Evolutionary conservation across 2,113 vertebrate species (phyloP), one percentile per base, ranked within the genome.

Genomic region (Eurystomus gularis): DNA sequence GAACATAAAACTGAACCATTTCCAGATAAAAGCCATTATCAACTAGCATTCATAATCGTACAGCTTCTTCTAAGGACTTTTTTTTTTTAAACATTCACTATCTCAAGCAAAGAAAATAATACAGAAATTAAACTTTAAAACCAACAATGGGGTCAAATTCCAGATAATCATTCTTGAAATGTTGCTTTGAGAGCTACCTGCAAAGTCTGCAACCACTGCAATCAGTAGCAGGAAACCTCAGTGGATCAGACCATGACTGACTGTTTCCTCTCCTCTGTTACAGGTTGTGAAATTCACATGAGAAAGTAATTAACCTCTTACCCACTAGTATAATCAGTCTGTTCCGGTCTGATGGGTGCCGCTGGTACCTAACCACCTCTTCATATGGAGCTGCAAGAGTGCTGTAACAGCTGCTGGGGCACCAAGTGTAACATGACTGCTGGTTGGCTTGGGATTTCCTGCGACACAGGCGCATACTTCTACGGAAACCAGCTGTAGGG

Each of bases 311-410:
- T 15, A 49, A 55, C 6, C 16, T 88, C 98, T 94, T 96, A 99
- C 99, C 99, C 51, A 99, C 61, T 12, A 99, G 98, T 48, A 98
- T 98, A 19, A 99, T 96, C 24, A 99, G 97, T 23, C 99, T 98
- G 90, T 98, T 96, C 18, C 93, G 86, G 91, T 99, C 99, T 11
- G 97, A 93, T 0, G 98, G 98, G 55, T 96, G 94, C 58, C 99
- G 98, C 97, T 99, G 99, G 98, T 99, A 99, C 66, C 98, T 97
- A 62, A 98, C 98, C 94, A 99, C 99, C 94, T 99, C 99, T 95
- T 99, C 99, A 3, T 99, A 99, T 0, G 99, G 98, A 60, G 97
- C 97, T 29, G 96, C 96, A 48, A 94, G 77, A 4, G 97, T 12
- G 26, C 84, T 93, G 86, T 42, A 96, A 96, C 98, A 98, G 97